Conservation (phyloP, 2,888 invertebrate species). For the Drosophila paranaensis region DNA sequence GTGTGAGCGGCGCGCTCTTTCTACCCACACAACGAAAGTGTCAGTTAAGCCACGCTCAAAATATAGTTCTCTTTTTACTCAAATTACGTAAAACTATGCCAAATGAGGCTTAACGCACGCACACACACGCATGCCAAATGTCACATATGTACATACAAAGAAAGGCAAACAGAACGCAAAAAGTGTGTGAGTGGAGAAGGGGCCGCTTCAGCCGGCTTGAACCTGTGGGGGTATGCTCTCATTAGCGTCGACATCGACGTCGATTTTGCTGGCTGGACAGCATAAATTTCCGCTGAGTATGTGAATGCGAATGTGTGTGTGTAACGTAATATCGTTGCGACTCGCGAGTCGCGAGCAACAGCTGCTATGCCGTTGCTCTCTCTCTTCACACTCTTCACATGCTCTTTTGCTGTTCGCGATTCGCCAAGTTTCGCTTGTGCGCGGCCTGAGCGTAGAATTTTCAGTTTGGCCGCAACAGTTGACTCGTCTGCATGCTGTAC, state of each 20-base stretch:
- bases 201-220: conserved; percentile 32
- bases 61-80: conserved; percentile 35
- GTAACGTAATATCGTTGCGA: conserved; percentile 52
- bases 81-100: conserved; percentile 75
- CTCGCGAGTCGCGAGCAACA: conserved; percentile 43
- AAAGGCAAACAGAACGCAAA: conserved; percentile 47
- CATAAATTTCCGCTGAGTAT: conserved; percentile 73
- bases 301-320: conserved; percentile 29
- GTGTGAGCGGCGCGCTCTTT: conserved; percentile 5
- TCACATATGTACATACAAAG: conserved; percentile 22
- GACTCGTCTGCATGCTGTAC: conserved; percentile 74
- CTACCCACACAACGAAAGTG: conserved; percentile 30
- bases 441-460: conserved; percentile 62
- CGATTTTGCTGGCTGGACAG: conserved; percentile 26
- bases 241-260: conserved; percentile 22
- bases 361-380: conserved; percentile 58
- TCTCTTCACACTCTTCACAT: conserved; percentile 28
- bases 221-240: conserved; percentile 31
- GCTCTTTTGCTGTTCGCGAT: conserved; percentile 35
- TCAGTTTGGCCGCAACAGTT: conserved; percentile 75
- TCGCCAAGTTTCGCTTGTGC: conserved; percentile 57
- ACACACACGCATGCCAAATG: conserved; percentile 12
- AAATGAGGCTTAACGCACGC: conserved; percentile 69
- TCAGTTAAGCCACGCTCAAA: conserved; percentile 52
- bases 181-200: conserved; percentile 12